phyloP scores from a whole-genome alignment of 2,888 invertebrate genomes.

The Neoascia interrupta region DNA sequence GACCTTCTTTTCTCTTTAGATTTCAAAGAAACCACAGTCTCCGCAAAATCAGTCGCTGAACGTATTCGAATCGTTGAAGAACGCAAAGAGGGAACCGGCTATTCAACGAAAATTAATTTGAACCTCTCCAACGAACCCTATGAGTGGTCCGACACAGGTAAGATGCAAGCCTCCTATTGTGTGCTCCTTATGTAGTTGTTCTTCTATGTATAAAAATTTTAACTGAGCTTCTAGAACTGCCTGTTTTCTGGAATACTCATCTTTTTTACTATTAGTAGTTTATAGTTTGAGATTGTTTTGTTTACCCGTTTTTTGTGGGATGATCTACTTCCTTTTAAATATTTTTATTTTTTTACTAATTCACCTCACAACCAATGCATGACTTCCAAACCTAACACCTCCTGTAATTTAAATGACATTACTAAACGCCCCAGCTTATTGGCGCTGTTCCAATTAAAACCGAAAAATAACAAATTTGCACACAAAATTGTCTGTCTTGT shows the following conservation, averaged over 20 bases:
- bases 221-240: conserved; percentile 29
- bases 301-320: conserved; percentile 38
- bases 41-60: conserved; percentile 80
- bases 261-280: conserved; percentile 39
- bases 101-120: conserved; percentile 83
- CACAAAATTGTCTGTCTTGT: conserved; percentile 37
- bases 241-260: conserved; percentile 39
- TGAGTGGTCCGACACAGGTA: conserved; percentile 77
- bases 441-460: conserved; percentile 29
- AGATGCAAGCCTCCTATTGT: conserved; percentile 39
- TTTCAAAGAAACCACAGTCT: conserved; percentile 60
- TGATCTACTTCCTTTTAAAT: conserved; percentile 65
- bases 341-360: conserved; percentile 23
- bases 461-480: conserved; percentile 44
- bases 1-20: conserved; percentile 46
- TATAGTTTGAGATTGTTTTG: conserved; percentile 35
- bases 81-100: conserved; percentile 78
- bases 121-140: conserved; percentile 73
- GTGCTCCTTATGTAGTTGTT: conserved; percentile 48
- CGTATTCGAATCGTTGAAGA: conserved; percentile 80
- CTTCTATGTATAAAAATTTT: neutral
- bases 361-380: conserved; percentile 48
- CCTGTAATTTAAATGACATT: conserved; percentile 30
- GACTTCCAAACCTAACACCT: conserved; percentile 6
- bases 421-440: conserved; percentile 36